Conservation (phyloP, 2,113 vertebrate genomes). For the Pluvialis apricaria region DNA sequence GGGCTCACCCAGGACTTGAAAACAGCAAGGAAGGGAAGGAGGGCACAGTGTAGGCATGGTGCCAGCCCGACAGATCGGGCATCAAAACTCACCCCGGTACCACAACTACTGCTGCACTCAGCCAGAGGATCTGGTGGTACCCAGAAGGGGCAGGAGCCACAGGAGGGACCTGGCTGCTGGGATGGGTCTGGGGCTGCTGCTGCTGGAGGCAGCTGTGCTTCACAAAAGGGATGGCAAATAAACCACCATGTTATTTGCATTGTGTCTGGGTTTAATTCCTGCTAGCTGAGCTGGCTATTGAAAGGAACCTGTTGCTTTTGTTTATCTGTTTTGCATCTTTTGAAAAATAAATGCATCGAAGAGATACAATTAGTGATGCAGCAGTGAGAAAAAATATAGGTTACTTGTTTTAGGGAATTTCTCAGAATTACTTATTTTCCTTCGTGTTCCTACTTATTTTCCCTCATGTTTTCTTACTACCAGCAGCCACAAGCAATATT, state of each 20-base stretch:
- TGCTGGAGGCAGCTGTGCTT: neutral
- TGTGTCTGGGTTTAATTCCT: neutral
- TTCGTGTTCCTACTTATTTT: neutral
- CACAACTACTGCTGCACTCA: rapidly evolving
- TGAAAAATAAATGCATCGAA: neutral
- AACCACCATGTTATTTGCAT: neutral
- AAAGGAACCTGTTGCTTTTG: neutral
- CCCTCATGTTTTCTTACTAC: neutral
- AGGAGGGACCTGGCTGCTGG: neutral
- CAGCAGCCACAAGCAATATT: neutral
- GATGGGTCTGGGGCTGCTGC: neutral
- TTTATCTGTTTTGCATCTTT: neutral
- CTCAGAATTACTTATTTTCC: neutral
- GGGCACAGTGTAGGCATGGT: neutral
- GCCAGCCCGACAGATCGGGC: neutral
- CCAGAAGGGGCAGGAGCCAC: neutral
- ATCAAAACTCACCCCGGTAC: neutral
- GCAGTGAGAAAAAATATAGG: neutral
- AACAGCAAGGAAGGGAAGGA: neutral
- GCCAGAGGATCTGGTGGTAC: neutral
- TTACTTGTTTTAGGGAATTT: neutral
- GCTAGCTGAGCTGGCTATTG: neutral
- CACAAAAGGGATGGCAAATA: neutral
- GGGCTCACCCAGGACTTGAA: neutral
- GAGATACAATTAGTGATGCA: neutral